Base-by-base conservation (phyloP, 2,888 invertebrate species). In the Cryptocephalus primarius region DNA sequence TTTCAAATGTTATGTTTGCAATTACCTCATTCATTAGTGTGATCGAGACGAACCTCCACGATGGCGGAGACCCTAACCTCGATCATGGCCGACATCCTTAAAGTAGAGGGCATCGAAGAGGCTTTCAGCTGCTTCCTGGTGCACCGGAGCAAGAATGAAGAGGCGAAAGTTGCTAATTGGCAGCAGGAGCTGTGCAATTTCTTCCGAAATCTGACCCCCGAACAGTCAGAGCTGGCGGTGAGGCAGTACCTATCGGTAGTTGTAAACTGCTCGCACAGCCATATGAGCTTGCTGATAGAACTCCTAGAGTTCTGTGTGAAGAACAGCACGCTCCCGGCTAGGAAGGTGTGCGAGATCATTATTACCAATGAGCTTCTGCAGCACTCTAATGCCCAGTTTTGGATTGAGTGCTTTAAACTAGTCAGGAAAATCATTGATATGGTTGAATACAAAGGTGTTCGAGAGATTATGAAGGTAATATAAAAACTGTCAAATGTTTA, bases 361-460 rank as follows among this genome's bases (percentile, higher is more conserved):
- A 74, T 95, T 45, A 79, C 78, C 12, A 87, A 83, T 66, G 92
- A 93, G 46, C 86, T 87, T 63, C 72, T 96, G n/a, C 75, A 78
- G 4, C 85, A 85, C 64, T 79, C 82, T 54, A 83, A 89, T 66
- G 80, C 83, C 54, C 84, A 87, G 54, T 92, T 89, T 69, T 96
- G 95, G 94, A 82, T 88, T 43, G 85, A 88, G 68, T 83, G 87
- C 62, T 94, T 96, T 66, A 78, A 78, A 55, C 73, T 95, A 4
- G 83, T 96, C 45, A 78, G 85, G 56, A 83, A 82, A 66, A 83
- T 93, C 39, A 88, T 96, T 60, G 85, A 86, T 36, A 85, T 88
- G 47, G 94, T 95, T 1, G 93, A 95, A 69, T 96, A 96, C 66
- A 96, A 96, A 73, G 95, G 91, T 11, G 91, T 92, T 1, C 73